phyloP scores from a whole-genome alignment of 2,113 vertebrate species.

The Hydrolagus affinis region DNA sequence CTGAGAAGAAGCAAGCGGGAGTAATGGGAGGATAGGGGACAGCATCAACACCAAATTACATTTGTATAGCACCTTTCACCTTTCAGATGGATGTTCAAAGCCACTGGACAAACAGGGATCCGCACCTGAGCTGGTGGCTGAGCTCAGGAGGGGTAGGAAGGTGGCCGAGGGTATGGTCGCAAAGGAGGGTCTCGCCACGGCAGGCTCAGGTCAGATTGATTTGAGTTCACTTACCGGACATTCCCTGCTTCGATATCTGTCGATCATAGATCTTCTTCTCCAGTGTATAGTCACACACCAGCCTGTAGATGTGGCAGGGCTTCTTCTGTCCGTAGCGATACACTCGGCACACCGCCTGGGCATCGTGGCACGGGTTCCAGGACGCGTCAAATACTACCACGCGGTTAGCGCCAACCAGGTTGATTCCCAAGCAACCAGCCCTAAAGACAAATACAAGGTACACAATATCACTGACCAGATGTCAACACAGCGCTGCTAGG shows the following conservation, averaged over 20 bases:
- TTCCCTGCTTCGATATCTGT: constrained; percentile 96
- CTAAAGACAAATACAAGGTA: constrained; percentile 45
- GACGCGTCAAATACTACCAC: constrained; percentile 96
- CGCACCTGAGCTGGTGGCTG: too few species aligned
- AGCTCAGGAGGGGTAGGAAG: too few species aligned
- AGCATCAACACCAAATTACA: not conserved
- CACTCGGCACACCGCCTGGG: constrained; percentile 90
- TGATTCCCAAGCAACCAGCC: constrained; percentile 92
- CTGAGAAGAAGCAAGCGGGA: not conserved
- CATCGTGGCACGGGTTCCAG: constrained; percentile 97
- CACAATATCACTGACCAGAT: too few species aligned
- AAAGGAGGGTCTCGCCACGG: too few species aligned
- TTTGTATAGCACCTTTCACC: too few species aligned
- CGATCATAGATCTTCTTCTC: constrained; percentile 98
- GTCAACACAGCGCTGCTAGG: not conserved
- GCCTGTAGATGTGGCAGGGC: constrained; percentile 87
- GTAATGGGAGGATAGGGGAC: not conserved
- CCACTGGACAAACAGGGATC: too few species aligned
- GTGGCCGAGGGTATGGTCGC: too few species aligned
- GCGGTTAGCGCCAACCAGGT: constrained; percentile 91
- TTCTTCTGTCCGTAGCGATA: constrained; percentile 96
- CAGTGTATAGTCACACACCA: constrained; percentile 92
- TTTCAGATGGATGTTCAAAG: too few species aligned
- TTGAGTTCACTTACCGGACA: constrained; percentile 71
- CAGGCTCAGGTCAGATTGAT: too few species aligned